These are phyloP conservation scores for Philhelius pedissequus DNA, from an alignment of 2,888 invertebrate species.

Conservation along the genomic window DNA sequence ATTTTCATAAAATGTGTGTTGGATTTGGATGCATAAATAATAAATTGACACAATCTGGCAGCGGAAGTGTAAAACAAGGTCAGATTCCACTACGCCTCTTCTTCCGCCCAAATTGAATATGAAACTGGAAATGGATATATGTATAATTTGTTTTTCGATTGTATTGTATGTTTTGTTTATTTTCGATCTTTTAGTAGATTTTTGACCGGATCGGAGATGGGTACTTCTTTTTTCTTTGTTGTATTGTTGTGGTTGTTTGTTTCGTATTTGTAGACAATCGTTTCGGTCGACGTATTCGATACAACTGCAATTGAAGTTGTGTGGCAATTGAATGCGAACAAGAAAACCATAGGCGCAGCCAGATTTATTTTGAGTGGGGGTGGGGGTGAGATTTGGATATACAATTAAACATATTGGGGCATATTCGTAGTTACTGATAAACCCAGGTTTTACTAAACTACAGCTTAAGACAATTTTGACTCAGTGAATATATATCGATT, in stretches of 20 bases:
- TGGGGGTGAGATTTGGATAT: no score
- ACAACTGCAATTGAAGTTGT: slow-evolving; percentile 43
- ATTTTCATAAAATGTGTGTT: not conserved
- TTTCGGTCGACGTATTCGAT: slow-evolving; percentile 51
- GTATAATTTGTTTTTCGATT: not conserved
- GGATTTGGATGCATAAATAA: not conserved
- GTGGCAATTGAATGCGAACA: not conserved
- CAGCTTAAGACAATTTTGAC: no score
- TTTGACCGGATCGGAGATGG: slow-evolving; percentile 22
- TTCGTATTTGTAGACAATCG: slow-evolving; percentile 19
- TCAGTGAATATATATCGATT: no score
- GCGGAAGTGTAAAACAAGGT: slow-evolving; percentile 54
- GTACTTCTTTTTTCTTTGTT: not conserved
- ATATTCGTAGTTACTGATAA: no score
- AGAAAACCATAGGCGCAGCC: not conserved
- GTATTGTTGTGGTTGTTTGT: not conserved
- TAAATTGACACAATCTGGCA: slow-evolving; percentile 44
- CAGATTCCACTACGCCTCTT: slow-evolving; percentile 15
- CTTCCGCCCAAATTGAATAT: not conserved
- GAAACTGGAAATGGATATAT: not conserved
- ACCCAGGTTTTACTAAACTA: no score
- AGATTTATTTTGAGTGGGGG: not conserved
- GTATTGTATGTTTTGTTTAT: not conserved
- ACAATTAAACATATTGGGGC: no score
- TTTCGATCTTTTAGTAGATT: not conserved